Evolutionary conservation across 2,113 vertebrate genomes (phyloP), one percentile per base, ranked within the genome.

Genomic region (Hemibagrus wyckioides): DNA sequence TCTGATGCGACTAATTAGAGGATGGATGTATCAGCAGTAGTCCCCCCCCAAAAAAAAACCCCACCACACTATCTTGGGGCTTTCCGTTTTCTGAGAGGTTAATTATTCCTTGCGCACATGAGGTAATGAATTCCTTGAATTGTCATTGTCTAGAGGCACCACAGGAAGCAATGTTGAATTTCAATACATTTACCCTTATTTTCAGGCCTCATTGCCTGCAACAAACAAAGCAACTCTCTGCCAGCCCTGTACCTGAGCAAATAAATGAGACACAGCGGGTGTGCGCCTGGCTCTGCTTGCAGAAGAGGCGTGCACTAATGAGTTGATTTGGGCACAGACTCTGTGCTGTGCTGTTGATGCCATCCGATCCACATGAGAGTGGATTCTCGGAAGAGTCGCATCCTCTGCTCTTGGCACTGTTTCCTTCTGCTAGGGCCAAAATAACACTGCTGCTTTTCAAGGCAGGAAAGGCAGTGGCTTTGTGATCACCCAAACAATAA

Each of bases 351-450:
- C 54, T 80, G 63, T 39, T 63, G 69, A 80, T 88, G 87, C 71
- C 82, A 85, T 86, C 54, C 25, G 23, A 82, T 79, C 76, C 84
- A 79, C 54, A 65, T 73, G 61, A 80, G 82, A 83, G 81, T 48
- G 80, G 83, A 89, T 89, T 56, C 71, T 80, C 48, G 56, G 80
- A 65, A 61, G 23, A 39, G 23, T n/a, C 67, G 81, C 88, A 73
- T 87, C 52, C 85, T 84, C 63, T 80, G 14, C 56, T 87, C 80
- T 80, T 88, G 86, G 89, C 89, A 89, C 83, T 17, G 82, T 85
- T 88, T 82, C 33, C 41, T 59, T 81, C 85, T 61, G 30, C 21
- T 39, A 13, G 30, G 48, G 87, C 88, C 89, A 91, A 83, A 85
- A 90, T 84, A 85, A 52, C 56, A 56, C 25, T 67, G 28, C 77